phyloP scores from a whole-genome alignment of 2,797 vertebrate species.

The Carcharodon carcharias region DNA sequence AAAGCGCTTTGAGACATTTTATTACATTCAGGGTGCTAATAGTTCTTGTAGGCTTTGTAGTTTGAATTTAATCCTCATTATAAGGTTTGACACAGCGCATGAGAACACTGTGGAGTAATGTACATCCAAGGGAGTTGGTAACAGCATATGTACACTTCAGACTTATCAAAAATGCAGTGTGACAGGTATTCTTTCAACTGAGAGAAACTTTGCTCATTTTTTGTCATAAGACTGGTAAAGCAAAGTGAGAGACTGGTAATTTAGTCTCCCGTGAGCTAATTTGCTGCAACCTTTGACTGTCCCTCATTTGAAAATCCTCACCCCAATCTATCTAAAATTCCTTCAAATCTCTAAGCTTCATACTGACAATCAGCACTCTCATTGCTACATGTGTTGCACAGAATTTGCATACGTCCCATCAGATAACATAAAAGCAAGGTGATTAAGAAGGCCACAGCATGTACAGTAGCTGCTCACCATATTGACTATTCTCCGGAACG shows the following conservation, averaged over 20 bases:
- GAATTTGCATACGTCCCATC: constrained; percentile 52
- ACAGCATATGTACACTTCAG: constrained; percentile 45
- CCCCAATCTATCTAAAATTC: constrained; percentile 39
- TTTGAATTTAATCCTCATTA: background rate
- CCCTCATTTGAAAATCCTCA: constrained; percentile 40
- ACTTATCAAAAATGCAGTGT: constrained; percentile 46
- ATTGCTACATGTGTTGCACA: constrained; percentile 41
- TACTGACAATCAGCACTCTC: constrained; percentile 46
- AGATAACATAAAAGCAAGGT: background rate
- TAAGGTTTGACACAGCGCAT: background rate
- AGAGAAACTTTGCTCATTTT: constrained; percentile 31
- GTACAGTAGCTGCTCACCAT: background rate
- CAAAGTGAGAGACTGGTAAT: constrained; percentile 20
- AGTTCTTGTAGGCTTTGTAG: background rate
- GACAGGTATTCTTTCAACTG: constrained; percentile 36
- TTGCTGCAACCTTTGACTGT: constrained; percentile 49
- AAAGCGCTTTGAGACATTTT: background rate
- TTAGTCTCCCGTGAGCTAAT: constrained; percentile 52
- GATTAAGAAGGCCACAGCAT: background rate
- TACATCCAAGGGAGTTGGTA: constrained; percentile 46
- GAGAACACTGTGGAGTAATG: background rate
- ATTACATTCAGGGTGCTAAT: background rate
- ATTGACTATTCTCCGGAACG: background rate
- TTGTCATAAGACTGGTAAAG: constrained; percentile 30
- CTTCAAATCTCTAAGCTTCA: constrained; percentile 55